These are phyloP conservation scores for Gymnodraco acuticeps DNA, from an alignment of 2,797 vertebrate genomes.

Conservation along the genomic window DNA sequence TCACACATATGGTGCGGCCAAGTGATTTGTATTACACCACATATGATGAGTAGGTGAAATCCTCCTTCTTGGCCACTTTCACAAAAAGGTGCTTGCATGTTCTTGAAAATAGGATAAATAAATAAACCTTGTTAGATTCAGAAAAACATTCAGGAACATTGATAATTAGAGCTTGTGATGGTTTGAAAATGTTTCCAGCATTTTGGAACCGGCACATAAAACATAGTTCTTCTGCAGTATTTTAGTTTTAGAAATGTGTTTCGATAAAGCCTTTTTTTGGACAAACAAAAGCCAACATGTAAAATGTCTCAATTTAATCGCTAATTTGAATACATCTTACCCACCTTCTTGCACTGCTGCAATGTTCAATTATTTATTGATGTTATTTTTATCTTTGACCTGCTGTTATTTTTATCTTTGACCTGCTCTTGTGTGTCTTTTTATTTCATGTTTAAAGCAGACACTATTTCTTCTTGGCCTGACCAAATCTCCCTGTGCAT, in stretches of 20 bases:
- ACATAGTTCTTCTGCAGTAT: not conserved
- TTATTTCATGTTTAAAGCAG: not conserved
- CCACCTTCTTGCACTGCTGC: not conserved
- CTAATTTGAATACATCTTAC: not conserved
- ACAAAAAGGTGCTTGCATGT: not conserved
- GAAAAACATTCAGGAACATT: too few relatives aligned
- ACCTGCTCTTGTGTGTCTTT: not conserved
- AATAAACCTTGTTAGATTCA: not conserved
- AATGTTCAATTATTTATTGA: not conserved
- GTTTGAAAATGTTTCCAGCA: not conserved
- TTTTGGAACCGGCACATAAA: not conserved
- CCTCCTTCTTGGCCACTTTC: not conserved
- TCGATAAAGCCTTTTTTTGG: not conserved
- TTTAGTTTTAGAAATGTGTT: not conserved
- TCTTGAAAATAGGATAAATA: not conserved
- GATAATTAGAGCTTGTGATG: too few relatives aligned
- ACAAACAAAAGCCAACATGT: not conserved
- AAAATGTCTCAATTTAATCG: not conserved
- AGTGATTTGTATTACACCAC: not conserved
- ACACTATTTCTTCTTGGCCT: not conserved
- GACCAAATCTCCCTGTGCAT: not conserved
- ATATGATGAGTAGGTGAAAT: not conserved
- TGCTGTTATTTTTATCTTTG: not conserved
- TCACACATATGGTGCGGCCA: not conserved
- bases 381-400: too few relatives aligned